phyloP scores from a whole-genome alignment of 2,797 vertebrate species.

The Ambastaia sidthimunki region DNA sequence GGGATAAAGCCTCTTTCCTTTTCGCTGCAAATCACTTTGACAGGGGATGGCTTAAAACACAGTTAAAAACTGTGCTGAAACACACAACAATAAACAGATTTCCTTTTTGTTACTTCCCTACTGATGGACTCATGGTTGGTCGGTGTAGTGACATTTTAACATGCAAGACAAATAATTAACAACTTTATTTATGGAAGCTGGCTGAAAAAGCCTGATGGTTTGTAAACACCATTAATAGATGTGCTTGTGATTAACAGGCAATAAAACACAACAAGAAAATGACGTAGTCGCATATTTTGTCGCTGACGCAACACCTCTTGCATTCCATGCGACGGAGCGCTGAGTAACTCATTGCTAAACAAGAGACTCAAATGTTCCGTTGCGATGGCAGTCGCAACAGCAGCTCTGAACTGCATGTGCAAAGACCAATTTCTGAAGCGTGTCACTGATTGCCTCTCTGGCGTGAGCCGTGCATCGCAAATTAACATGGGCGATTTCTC shows the following conservation, averaged over 20 bases:
- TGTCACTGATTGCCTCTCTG: not conserved
- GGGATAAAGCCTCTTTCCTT: slow-evolving; percentile 46
- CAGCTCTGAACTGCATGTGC: not conserved
- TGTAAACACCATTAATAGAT: not conserved
- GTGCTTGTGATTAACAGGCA: not conserved
- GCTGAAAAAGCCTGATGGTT: not conserved
- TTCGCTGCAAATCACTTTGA: slow-evolving; percentile 58
- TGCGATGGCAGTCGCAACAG: not conserved
- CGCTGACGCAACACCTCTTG: not conserved
- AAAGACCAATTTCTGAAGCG: slow-evolving; percentile 11
- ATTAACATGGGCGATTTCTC: not conserved
- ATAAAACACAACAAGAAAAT: not conserved
- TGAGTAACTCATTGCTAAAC: not conserved
- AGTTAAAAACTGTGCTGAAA: slow-evolving; percentile 12
- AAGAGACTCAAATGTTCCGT: slow-evolving; percentile 13
- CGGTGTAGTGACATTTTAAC: not conserved
- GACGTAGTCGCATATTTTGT: not conserved
- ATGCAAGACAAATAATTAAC: slow-evolving; percentile 4
- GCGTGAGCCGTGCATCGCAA: not conserved
- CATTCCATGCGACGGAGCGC: not conserved
- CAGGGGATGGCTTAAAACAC: slow-evolving; percentile 33
- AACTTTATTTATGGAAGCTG: not conserved
- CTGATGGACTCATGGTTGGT: not conserved
- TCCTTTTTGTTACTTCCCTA: slow-evolving; percentile 5
- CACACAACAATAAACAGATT: slow-evolving; percentile 52